Evolutionary conservation across 2,797 vertebrate species (phyloP).

Genomic region (Microctenopoma lineatum): DNA sequence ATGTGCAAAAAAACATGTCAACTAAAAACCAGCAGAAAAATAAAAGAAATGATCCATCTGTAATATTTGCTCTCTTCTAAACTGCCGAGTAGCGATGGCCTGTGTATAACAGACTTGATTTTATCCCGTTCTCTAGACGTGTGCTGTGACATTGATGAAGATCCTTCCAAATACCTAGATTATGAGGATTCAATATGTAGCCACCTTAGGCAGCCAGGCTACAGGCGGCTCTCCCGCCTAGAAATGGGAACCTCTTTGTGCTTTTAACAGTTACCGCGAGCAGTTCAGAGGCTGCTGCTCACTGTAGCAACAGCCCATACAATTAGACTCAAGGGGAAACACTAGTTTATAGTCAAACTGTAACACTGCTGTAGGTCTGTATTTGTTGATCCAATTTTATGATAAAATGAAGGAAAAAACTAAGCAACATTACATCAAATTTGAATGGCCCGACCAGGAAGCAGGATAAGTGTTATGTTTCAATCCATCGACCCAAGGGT

Average conservation of each 20-base stretch:
- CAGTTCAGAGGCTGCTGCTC: background rate
- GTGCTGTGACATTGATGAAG: slow-evolving; percentile 19
- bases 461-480: slow-evolving; percentile 23
- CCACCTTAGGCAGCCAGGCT: slow-evolving; percentile 1
- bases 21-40: background rate
- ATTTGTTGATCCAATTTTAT: slow-evolving; percentile 10
- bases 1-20: background rate
- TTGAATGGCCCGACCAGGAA: slow-evolving; percentile 11
- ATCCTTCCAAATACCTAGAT: slow-evolving; percentile 26
- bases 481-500: slow-evolving; percentile 4
- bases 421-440: slow-evolving; percentile 10
- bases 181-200: slow-evolving; percentile 20
- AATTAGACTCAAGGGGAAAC: background rate
- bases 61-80: background rate
- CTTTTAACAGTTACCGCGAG: slow-evolving; percentile 10
- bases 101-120: background rate
- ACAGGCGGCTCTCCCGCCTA: slow-evolving; percentile 1
- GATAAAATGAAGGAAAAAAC: background rate
- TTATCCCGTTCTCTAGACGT: slow-evolving; percentile 1
- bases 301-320: background rate
- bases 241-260: slow-evolving; percentile 2
- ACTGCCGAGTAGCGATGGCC: background rate
- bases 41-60: too few species aligned
- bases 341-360: background rate
- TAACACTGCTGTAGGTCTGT: too few species aligned